Evolutionary conservation across 2,888 invertebrate species (phyloP), one percentile per base, ranked within the genome.

Genomic region (Cheilosia vulpina): DNA sequence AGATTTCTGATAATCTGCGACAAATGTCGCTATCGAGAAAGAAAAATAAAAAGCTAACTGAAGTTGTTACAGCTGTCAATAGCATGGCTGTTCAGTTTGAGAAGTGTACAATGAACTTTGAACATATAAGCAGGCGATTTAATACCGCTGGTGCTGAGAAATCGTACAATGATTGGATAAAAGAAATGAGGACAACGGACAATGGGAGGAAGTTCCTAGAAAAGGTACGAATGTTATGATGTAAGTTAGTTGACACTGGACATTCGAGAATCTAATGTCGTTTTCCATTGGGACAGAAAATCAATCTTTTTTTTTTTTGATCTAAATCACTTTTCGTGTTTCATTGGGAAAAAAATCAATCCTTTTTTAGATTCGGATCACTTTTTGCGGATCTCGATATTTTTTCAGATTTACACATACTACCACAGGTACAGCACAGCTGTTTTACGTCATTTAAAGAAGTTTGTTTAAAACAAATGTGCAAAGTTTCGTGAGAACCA

Each of bases 161-260:
- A 52, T 87, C 88, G 2, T 92, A 92, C 71, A 88, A 88, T 1
- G 90, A 91, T 43, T 92, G 92, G 92, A 89, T 92, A 45, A 79
- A 88, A 24, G 92, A 92, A 68, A 89, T 92, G 89, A 89, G 91
- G 6, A 88, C 89, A 55, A 90, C 91, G 0, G 63, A 87, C 38
- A 91, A 90, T 84, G 92, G 92, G 0, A 88, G 89, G 53, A 87
- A 89, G 21, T 92, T 92, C 79, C 87, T 92, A 38, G 89, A 90
- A 15, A 90, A 90, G 62, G 92, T 92, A 47, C 17, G 17, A 9
- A 9, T 19, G 7, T 47, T 4, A 38, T 38, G 1, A 4, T 9
- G 9, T 9, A 9, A 31, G 7, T 45, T 17, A 15, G 15, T 43
- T 43, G 4, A 43, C 43, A 43, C 15, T 9, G 31, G 31, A 2